Conservation (phyloP, 2,797 vertebrate species). For the Gymnopithys bicolor region DNA sequence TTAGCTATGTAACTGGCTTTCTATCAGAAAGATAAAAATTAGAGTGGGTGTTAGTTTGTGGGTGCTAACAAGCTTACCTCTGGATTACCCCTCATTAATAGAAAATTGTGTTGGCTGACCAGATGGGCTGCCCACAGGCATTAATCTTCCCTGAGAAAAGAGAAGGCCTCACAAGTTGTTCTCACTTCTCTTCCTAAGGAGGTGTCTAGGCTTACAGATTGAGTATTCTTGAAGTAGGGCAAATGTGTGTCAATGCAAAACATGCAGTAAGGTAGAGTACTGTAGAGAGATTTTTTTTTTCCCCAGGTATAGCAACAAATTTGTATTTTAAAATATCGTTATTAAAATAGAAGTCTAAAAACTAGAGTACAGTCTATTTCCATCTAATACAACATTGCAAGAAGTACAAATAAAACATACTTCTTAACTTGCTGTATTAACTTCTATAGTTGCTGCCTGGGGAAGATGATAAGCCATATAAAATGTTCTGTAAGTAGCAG, state of each 20-base stretch:
- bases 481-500: not conserved
- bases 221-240: not conserved
- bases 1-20: not conserved
- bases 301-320: not conserved
- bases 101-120: not conserved
- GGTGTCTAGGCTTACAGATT: not conserved
- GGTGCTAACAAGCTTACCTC: conserved; percentile 1
- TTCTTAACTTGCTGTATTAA: not conserved
- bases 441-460: not conserved
- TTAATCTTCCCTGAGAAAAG: not conserved
- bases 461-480: not conserved
- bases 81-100: not conserved
- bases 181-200: not conserved
- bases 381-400: not conserved
- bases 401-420: not conserved
- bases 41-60: not conserved
- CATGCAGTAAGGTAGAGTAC: not conserved
- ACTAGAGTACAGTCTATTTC: not conserved
- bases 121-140: not conserved
- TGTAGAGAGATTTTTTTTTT: not conserved
- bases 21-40: not conserved
- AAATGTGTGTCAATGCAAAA: not conserved
- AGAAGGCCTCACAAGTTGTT: not conserved
- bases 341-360: not conserved
- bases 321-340: not conserved